phyloP scores from a whole-genome alignment of 2,888 invertebrate species.

The Allophyes oxyacanthae region DNA sequence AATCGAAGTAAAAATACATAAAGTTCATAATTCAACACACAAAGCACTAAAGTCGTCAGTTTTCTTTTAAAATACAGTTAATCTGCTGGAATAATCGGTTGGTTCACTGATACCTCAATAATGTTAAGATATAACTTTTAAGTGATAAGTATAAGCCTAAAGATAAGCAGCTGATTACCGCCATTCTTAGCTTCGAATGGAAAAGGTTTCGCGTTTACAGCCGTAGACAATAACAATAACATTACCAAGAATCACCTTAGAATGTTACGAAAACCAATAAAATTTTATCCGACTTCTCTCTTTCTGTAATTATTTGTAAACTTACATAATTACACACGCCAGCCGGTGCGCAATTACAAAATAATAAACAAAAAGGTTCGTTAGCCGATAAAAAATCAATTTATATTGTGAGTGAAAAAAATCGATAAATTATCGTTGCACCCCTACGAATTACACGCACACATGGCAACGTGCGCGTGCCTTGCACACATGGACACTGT shows the following conservation, averaged over 20 bases:
- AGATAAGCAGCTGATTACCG: constrained; percentile 27
- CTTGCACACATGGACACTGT: constrained; percentile 57
- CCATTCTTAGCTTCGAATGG: constrained; percentile 24
- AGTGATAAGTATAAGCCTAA: constrained; percentile 13
- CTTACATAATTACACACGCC: constrained; percentile 28
- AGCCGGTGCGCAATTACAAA: constrained; percentile 29
- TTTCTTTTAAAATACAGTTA: constrained; percentile 1
- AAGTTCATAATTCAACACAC: background rate
- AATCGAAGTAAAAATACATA: constrained; percentile 18
- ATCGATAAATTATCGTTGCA: constrained; percentile 59
- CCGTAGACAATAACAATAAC: constrained; percentile 38
- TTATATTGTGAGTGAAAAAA: constrained; percentile 45
- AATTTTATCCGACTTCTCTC: constrained; percentile 18
- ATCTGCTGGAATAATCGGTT: background rate
- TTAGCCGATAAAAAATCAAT: constrained; percentile 50
- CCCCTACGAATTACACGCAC: constrained; percentile 58
- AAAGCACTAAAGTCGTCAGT: constrained; percentile 4
- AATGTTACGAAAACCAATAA: constrained; percentile 22
- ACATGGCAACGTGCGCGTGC: constrained; percentile 59
- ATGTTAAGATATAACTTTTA: constrained; percentile 1
- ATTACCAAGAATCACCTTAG: constrained; percentile 26
- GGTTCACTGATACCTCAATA: background rate
- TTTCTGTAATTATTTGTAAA: constrained; percentile 21
- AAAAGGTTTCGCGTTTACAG: constrained; percentile 31
- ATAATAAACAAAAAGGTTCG: constrained; percentile 45